Evolutionary conservation across 1,140 invertebrate species (phyloP).

Genomic region (Ceratoteleas bidentatus): DNA sequence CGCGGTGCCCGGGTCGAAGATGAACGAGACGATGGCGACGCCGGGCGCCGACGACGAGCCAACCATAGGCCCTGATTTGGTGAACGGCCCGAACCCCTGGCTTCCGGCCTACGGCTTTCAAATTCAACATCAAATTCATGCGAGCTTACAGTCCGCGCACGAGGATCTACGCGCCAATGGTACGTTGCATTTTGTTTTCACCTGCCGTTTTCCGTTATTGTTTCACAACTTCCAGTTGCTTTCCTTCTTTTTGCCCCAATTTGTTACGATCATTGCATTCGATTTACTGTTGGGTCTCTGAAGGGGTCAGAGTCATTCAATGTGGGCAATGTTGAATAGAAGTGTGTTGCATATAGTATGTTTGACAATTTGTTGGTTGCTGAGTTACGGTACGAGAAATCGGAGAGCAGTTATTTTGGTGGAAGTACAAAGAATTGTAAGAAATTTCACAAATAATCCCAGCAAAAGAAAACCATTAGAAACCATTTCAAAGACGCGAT

Average conservation of each 20-base stretch:
- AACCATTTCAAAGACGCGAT: too few species aligned
- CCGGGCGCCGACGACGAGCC: conserved; percentile 48
- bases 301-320: too few species aligned
- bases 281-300: neutral
- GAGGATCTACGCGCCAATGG: conserved; percentile 80
- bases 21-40: conserved; percentile 66
- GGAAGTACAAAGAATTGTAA: too few species aligned
- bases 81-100: conserved; percentile 79
- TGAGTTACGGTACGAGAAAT: too few species aligned
- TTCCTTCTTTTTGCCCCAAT: conserved; percentile 18
- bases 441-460: too few species aligned
- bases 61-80: conserved; percentile 70
- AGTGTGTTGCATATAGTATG: too few species aligned
- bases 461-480: too few species aligned
- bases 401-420: too few species aligned
- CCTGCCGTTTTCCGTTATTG: conserved; percentile 42
- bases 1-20: conserved; percentile 54
- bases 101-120: conserved; percentile 80
- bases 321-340: too few species aligned
- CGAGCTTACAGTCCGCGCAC: conserved; percentile 74
- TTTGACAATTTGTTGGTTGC: too few species aligned
- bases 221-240: conserved; percentile 17
- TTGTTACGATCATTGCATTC: neutral
- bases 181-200: conserved; percentile 70
- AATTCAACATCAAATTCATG: conserved; percentile 75